Percentiles rank a stretch among this genome's conserved stretches.
Evolutionary conservation across 2,797 vertebrate genomes (phyloP).

Genomic region (Rhadinocentrus ornatus): DNA sequence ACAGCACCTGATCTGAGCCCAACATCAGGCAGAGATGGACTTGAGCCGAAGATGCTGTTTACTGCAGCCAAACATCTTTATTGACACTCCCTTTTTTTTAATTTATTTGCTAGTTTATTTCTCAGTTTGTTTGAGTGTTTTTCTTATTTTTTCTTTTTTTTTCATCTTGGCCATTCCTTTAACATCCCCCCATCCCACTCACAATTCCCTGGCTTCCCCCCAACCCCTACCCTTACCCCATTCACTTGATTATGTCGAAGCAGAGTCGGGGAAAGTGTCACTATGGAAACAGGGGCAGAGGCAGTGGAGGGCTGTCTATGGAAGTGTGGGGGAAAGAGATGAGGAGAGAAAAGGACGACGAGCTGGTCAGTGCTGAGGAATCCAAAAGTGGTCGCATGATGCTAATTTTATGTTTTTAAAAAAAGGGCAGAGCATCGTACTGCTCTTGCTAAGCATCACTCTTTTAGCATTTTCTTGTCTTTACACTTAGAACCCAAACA

Average conservation of each 20-base stretch:
- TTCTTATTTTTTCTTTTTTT: constrained; percentile 37
- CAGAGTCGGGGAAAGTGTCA: constrained; percentile 79
- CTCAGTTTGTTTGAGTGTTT: not conserved
- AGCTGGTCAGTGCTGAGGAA: constrained; percentile 59
- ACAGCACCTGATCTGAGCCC: constrained; percentile 57
- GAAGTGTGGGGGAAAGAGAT: constrained; percentile 39
- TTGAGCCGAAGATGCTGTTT: constrained; percentile 42
- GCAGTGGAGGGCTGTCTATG: constrained; percentile 63
- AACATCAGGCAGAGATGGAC: constrained; percentile 41
- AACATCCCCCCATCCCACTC: constrained; percentile 13
- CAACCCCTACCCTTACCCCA: constrained; percentile 63
- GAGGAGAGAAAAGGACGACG: constrained; percentile 34
- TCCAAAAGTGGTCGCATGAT: constrained; percentile 45
- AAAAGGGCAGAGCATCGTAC: constrained; percentile 3
- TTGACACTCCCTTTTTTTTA: constrained; percentile 58
- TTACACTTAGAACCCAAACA: not conserved
- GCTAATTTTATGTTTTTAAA: constrained; percentile 22
- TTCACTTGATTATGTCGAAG: constrained; percentile 77
- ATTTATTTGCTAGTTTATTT: constrained; percentile 64
- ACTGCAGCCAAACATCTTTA: constrained; percentile 54
- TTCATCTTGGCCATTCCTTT: constrained; percentile 63
- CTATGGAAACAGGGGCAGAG: constrained; percentile 81
- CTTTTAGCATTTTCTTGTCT: constrained; percentile 14
- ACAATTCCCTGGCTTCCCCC: constrained; percentile 39
- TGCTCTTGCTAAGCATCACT: constrained; percentile 28